These are phyloP conservation scores for Bimastos eiseni DNA, from an alignment of 2,888 invertebrate species.

Conservation along the genomic window DNA sequence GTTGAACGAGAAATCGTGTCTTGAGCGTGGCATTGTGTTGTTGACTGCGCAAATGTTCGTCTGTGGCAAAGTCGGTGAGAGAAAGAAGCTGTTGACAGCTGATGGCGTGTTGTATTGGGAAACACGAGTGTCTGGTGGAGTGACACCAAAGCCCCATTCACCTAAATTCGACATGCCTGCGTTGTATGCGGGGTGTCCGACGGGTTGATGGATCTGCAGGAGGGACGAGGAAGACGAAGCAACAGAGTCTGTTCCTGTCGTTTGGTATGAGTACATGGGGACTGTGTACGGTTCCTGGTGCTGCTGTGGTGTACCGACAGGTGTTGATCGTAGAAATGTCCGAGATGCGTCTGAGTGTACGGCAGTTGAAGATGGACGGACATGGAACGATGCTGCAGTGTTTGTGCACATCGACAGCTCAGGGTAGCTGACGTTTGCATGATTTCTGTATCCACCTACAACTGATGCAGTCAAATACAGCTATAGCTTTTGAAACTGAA, in stretches of 20 bases:
- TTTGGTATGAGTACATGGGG: not conserved
- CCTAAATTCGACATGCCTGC: not conserved
- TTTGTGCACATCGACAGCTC: not conserved
- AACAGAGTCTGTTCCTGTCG: not conserved
- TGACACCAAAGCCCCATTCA: not conserved
- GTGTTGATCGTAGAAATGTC: not conserved
- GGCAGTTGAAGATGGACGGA: not conserved
- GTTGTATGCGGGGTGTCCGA: not conserved
- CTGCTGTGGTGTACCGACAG: not conserved
- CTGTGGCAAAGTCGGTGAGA: not conserved
- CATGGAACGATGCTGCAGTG: not conserved
- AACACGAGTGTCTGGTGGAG: not conserved
- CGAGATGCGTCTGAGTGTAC: not conserved
- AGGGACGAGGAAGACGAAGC: not conserved
- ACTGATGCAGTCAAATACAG: not conserved
- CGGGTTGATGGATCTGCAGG: not conserved
- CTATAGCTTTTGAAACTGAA: not conserved
- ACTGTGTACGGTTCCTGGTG: not conserved
- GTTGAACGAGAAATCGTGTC: not conserved
- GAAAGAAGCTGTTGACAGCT: not conserved
- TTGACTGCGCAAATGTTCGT: not conserved
- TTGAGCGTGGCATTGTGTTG: not conserved
- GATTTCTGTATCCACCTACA: not conserved
- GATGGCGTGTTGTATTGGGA: not conserved
- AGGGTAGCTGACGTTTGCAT: not conserved